Percentiles rank a stretch among this genome's conserved stretches.
phyloP scores from a whole-genome alignment of 2,888 invertebrate genomes.

The Lasioglossum leucozonium region DNA sequence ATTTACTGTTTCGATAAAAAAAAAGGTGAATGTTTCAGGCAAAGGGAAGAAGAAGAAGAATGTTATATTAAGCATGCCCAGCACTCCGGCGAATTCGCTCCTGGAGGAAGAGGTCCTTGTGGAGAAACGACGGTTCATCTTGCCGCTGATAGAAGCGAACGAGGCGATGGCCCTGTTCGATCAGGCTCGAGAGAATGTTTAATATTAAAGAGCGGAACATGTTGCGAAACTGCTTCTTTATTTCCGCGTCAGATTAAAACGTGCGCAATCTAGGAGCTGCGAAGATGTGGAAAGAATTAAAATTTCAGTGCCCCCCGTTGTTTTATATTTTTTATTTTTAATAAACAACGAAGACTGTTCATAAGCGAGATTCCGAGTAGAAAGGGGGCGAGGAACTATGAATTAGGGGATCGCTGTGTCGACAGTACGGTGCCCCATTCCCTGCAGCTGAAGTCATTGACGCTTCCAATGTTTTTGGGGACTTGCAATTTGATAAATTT shows the following conservation, averaged over 20 bases:
- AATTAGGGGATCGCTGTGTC: conserved; percentile 36
- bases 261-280: neutral
- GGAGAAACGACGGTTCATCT: conserved; percentile 62
- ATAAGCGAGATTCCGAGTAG: neutral
- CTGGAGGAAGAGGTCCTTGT: conserved; percentile 63
- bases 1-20: neutral
- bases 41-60: conserved; percentile 27
- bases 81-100: conserved; percentile 41
- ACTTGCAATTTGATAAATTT: conserved; percentile 74
- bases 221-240: neutral
- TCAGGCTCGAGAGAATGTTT: neutral
- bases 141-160: conserved; percentile 72
- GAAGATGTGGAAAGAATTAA: neutral
- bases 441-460: conserved; percentile 80
- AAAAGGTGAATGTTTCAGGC: conserved; percentile 33
- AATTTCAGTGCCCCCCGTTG: neutral
- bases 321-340: neutral
- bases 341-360: neutral
- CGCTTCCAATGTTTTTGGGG: conserved; percentile 52
- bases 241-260: neutral
- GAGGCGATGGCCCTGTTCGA: conserved; percentile 50
- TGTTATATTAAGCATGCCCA: neutral
- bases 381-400: neutral
- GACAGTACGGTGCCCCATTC: conserved; percentile 81
- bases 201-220: neutral